Conservation (phyloP, 2,797 vertebrate species). For the Intellagama lesueurii region DNA sequence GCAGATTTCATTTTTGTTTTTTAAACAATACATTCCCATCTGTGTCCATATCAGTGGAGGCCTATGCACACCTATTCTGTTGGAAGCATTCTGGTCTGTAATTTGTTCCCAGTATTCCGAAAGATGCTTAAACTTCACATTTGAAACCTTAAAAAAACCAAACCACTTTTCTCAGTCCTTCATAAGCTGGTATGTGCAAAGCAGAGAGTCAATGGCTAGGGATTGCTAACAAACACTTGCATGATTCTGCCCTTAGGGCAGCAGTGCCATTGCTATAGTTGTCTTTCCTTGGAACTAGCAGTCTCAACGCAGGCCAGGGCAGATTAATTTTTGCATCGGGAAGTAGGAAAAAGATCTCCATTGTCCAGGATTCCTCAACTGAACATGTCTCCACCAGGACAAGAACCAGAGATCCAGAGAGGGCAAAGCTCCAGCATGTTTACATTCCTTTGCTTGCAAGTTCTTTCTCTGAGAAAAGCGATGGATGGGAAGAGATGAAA, state of each 20-base stretch:
- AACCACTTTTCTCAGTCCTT: not conserved
- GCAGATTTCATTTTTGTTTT: not conserved
- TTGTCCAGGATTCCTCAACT: slow-evolving; percentile 7
- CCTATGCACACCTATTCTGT: not conserved
- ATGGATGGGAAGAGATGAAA: slow-evolving; percentile 11
- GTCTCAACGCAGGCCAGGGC: not conserved
- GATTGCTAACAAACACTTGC: not conserved
- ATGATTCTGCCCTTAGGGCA: not conserved
- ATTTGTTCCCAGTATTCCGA: not conserved
- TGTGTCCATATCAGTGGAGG: not conserved
- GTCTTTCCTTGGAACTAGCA: not conserved
- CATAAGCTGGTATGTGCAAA: not conserved
- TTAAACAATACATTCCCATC: not conserved
- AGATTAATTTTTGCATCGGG: not conserved
- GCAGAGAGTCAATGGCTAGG: not conserved
- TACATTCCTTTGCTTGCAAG: slow-evolving; percentile 41
- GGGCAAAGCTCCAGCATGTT: slow-evolving; percentile 31
- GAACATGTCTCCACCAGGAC: not conserved
- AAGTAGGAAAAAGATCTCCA: not conserved
- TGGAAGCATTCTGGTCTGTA: slow-evolving; percentile 4
- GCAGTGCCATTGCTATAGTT: not conserved
- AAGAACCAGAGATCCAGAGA: slow-evolving; percentile 33
- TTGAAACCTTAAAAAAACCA: not conserved
- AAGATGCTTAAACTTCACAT: not conserved
- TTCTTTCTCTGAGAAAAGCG: slow-evolving; percentile 28